Evolutionary conservation across 37 sponge, comb jelly and placozoan species (phyloP), one percentile per base, ranked within the genome.

Genomic region (Spongia lamella): DNA sequence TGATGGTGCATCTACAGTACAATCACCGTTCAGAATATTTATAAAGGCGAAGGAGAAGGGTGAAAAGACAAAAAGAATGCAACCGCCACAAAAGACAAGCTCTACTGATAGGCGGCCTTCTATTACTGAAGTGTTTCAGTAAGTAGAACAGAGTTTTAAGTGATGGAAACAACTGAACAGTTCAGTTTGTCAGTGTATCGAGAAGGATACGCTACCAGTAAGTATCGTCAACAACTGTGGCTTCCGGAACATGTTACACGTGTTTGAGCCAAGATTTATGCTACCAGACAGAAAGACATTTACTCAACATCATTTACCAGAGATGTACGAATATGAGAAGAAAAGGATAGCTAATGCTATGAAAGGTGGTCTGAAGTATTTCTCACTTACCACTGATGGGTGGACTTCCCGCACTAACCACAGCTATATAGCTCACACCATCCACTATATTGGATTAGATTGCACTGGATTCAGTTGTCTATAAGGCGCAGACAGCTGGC

Each of bases 391-490:
- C 5, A 75, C 70, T 19, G 80, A 79, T 39, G 32, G 25, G 9
- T 79, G 80, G 80, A 79, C 80, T 24, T 73, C 56, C 34, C 26
- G 70, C 1, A 61, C 80, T 2, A 79, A 67, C 34, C 59, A 79
- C 36, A 57, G 70, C 19, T 79, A 79, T 57, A 71, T 53, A 19
- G 29, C 39, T 22, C 38, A 71, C 70, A 79, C 80, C 1, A 17
- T 67, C 39, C 70, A 79, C 33, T 73, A 22, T 27, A 56, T 79
- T 27, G 50, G n/a, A n/a, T n/a, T n/a, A n/a, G n/a, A n/a, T n/a
- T n/a, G n/a, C n/a, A n/a, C n/a, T n/a, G n/a, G n/a, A n/a, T n/a
- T n/a, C n/a, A n/a, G n/a, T n/a, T n/a, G n/a, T n/a, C n/a, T n/a
- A n/a, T n/a, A n/a, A n/a, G n/a, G n/a, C n/a, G n/a, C n/a, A n/a